phyloP scores from a whole-genome alignment of 2,113 vertebrate genomes.

The Dissostichus mawsoni region DNA sequence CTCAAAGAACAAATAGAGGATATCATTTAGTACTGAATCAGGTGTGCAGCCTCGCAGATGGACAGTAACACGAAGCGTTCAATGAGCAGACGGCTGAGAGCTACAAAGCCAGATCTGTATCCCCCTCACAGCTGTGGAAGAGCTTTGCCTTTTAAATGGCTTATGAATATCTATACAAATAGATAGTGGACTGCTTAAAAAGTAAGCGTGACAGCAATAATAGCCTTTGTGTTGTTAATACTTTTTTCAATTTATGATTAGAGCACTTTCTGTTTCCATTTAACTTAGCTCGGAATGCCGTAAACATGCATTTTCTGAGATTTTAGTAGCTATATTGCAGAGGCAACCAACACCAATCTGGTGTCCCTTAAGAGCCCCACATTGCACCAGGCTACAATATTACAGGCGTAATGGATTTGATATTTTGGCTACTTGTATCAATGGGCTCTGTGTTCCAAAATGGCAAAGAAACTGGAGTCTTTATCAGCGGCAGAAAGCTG shows the following conservation, averaged over 20 bases:
- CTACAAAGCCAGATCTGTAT: constrained; percentile 41
- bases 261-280: not conserved
- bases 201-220: not conserved
- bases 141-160: constrained; percentile 5
- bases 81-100: constrained; percentile 24
- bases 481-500: constrained; percentile 23
- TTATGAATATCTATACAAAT: constrained; percentile 21
- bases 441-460: constrained; percentile 33
- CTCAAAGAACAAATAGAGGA: constrained; percentile 18
- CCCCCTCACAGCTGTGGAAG: constrained; percentile 31
- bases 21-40: constrained; percentile 22
- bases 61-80: not conserved
- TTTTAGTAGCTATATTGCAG: constrained; percentile 5
- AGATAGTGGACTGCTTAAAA: constrained; percentile 13
- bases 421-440: constrained; percentile 11
- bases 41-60: constrained; percentile 23
- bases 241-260: constrained; percentile 17
- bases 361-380: constrained; percentile 5
- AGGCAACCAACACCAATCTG: constrained; percentile 29
- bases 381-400: constrained; percentile 19
- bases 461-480: constrained; percentile 12
- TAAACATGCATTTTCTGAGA: constrained; percentile 20
- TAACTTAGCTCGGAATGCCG: constrained; percentile 21
- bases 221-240: constrained; percentile 7
- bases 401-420: constrained; percentile 16